Percentiles rank a stretch among this genome's conserved stretches.
These are phyloP conservation scores for Saturnia japonica DNA, from an alignment of 2,888 invertebrate species.

Conservation along the genomic window DNA sequence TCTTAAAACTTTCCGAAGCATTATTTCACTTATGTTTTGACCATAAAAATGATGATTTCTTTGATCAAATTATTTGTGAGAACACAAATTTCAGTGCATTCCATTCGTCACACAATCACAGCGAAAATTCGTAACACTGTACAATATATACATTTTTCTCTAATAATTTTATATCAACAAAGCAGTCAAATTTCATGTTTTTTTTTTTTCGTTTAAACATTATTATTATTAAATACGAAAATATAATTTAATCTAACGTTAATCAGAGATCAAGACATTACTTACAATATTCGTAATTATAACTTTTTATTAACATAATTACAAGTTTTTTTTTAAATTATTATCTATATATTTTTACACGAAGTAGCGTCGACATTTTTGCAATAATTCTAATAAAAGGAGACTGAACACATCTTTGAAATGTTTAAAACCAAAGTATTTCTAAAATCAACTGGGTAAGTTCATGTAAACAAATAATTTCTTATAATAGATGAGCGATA, in stretches of 20 bases:
- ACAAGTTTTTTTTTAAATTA: slow-evolving; percentile 11
- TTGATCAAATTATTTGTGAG: neutral
- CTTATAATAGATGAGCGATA: neutral
- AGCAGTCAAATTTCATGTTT: slow-evolving; percentile 52
- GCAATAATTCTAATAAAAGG: slow-evolving; percentile 29
- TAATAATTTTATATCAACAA: slow-evolving; percentile 48
- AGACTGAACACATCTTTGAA: slow-evolving; percentile 8
- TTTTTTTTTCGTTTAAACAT: slow-evolving; percentile 27
- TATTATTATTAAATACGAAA: slow-evolving; percentile 61
- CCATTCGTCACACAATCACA: slow-evolving; percentile 46
- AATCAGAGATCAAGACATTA: slow-evolving; percentile 70
- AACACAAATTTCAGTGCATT: slow-evolving; percentile 38
- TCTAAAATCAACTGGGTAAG: neutral
- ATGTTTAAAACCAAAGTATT: slow-evolving; percentile 3
- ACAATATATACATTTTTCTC: slow-evolving; percentile 52
- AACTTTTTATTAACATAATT: slow-evolving; percentile 29
- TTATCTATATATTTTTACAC: slow-evolving; percentile 36
- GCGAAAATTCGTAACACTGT: slow-evolving; percentile 68
- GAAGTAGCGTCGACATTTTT: slow-evolving; percentile 62
- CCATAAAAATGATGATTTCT: neutral
- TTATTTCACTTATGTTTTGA: neutral
- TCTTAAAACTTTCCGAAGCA: no score
- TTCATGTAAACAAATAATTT: neutral
- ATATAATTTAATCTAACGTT: slow-evolving; percentile 73
- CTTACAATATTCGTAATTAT: slow-evolving; percentile 46